Conservation (phyloP, 2,888 invertebrate genomes). For the Cephus sareptanus region DNA sequence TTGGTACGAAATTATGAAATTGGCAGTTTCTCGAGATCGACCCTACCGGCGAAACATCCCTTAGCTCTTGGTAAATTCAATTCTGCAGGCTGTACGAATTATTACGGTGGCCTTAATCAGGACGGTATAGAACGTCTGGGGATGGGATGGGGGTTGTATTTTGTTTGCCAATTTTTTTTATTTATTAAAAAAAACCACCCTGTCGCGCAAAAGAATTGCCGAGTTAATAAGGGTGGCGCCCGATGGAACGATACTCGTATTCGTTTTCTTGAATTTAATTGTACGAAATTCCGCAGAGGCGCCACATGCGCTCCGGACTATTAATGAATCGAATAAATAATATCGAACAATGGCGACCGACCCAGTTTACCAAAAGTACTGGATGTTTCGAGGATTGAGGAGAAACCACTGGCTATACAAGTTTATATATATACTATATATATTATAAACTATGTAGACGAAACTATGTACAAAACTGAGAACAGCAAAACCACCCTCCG, state of each 20-base stretch:
- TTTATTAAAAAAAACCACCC: no score
- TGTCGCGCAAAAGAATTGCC: not conserved
- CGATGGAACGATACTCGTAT: not conserved
- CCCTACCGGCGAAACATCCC: not conserved
- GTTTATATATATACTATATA: not conserved
- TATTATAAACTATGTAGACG: not conserved
- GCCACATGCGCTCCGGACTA: constrained; percentile 14
- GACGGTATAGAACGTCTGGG: no score
- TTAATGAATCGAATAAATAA: constrained; percentile 36
- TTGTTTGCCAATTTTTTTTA: no score
- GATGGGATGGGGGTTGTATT: no score
- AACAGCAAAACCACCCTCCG: not conserved
- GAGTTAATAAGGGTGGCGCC: not conserved
- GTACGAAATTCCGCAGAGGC: constrained; percentile 18
- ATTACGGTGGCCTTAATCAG: not conserved
- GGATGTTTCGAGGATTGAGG: not conserved
- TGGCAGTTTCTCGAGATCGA: not conserved
- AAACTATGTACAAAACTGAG: not conserved
- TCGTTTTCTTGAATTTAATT: constrained; percentile 19
- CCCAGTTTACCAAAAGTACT: constrained; percentile 25
- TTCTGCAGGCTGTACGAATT: not conserved
- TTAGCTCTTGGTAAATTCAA: not conserved
- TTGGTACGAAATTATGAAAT: not conserved
- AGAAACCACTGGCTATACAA: not conserved
- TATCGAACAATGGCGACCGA: constrained; percentile 33